Percentiles rank a stretch among this genome's conserved stretches.
These are phyloP conservation scores for Forbesichthys agassizii DNA, from an alignment of 2,113 vertebrate genomes.

Conservation along the genomic window DNA sequence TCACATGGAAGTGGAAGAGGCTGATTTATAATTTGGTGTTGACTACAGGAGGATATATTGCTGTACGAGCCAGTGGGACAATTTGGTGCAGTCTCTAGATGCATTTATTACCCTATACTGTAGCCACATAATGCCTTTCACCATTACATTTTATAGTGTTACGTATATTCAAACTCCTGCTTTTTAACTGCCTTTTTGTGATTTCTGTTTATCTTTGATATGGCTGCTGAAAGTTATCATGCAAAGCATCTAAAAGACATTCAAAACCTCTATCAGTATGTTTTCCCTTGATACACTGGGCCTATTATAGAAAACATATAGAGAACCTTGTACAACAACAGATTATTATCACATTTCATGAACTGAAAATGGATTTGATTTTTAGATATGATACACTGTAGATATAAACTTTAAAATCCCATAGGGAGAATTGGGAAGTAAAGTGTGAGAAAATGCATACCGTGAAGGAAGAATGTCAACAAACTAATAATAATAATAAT, in stretches of 20 bases:
- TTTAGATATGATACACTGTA: too few relatives aligned
- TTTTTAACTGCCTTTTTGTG: slow-evolving; percentile 15
- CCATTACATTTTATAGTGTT: slow-evolving; percentile 60
- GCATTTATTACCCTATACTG: slow-evolving; percentile 69
- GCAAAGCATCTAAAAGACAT: background rate
- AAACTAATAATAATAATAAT: too few relatives aligned
- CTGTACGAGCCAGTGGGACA: slow-evolving; percentile 54
- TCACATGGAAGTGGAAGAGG: slow-evolving; percentile 67
- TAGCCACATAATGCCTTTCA: slow-evolving; percentile 60
- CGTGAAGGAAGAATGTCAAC: too few relatives aligned
- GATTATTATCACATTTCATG: too few relatives aligned
- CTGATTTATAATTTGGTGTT: slow-evolving; percentile 75
- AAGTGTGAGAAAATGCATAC: too few relatives aligned
- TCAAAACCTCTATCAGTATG: background rate
- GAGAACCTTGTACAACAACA: background rate
- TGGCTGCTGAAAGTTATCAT: too few relatives aligned
- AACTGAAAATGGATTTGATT: too few relatives aligned
- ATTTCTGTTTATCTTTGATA: background rate
- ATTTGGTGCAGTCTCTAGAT: slow-evolving; percentile 60
- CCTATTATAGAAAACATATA: background rate
- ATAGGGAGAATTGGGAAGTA: too few relatives aligned
- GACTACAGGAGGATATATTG: slow-evolving; percentile 66
- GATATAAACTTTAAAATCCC: too few relatives aligned
- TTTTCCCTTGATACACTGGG: background rate
- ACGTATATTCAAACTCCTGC: slow-evolving; percentile 27